These are phyloP conservation scores for Nymphalis polychloros DNA, from an alignment of 2,888 invertebrate genomes.

Conservation along the genomic window DNA sequence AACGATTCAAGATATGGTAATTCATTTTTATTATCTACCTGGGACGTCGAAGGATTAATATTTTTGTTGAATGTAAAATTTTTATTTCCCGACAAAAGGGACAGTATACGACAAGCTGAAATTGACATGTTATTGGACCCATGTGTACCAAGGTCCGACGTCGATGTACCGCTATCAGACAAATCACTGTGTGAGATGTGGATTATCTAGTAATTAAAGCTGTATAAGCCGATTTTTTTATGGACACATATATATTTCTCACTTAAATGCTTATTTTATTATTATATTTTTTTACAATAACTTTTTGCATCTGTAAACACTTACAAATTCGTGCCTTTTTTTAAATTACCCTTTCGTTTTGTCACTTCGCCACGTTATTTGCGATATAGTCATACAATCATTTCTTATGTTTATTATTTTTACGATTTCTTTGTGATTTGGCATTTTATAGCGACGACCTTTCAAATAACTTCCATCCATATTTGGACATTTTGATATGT, in stretches of 20 bases:
- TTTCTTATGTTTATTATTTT: no score
- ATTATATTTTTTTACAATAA: neutral
- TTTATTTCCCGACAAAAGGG: slow-evolving; percentile 71
- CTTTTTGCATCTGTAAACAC: no score
- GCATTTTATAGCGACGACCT: no score
- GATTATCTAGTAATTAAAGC: slow-evolving; percentile 9
- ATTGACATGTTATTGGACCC: slow-evolving; percentile 75
- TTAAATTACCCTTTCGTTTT: no score
- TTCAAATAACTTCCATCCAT: no score
- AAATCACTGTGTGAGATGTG: slow-evolving; percentile 8
- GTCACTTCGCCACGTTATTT: no score
- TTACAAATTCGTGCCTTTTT: no score
- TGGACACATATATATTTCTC: neutral
- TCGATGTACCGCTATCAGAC: slow-evolving; percentile 12
- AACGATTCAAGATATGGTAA: slow-evolving; percentile 72
- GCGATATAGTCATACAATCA: no score
- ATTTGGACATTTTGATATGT: no score
- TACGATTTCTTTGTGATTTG: no score
- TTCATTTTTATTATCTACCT: slow-evolving; percentile 69
- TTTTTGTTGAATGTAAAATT: slow-evolving; percentile 75
- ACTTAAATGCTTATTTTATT: no score
- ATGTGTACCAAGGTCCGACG: slow-evolving; percentile 44
- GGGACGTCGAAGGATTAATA: slow-evolving; percentile 74
- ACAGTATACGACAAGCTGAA: slow-evolving; percentile 56
- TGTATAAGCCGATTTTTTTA: neutral